phyloP scores from a whole-genome alignment of 2,113 vertebrate genomes.

The Strix uralensis region DNA sequence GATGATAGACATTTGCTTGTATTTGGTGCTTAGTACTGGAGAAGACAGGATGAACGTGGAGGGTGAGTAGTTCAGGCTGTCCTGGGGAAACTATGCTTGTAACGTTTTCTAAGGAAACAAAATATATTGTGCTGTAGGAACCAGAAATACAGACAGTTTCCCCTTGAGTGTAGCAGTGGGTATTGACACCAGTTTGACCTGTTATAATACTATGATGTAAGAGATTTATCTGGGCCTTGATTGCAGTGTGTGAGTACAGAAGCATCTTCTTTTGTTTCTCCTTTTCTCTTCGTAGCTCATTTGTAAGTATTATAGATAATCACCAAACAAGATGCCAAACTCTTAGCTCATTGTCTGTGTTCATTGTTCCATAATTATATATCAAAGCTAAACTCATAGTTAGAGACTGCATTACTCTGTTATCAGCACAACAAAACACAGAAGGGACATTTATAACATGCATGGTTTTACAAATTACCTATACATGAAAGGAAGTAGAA shows the following conservation, averaged over 20 bases:
- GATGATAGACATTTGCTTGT: not conserved
- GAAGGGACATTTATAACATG: not conserved
- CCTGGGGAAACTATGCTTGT: not conserved
- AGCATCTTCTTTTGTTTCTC: not conserved
- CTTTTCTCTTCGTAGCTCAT: not conserved
- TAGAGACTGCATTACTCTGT: not conserved
- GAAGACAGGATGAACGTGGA: not conserved
- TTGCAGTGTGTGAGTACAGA: not conserved
- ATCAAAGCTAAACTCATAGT: conserved; percentile 33
- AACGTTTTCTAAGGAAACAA: not conserved
- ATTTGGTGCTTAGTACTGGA: not conserved
- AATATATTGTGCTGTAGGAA: not conserved
- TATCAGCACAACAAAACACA: conserved; percentile 20
- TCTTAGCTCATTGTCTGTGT: not conserved
- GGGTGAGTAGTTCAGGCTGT: not conserved
- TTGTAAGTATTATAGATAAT: conserved; percentile 1
- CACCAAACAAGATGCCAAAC: conserved; percentile 48
- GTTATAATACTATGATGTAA: not conserved
- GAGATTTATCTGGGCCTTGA: not conserved
- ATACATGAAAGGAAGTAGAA: not conserved
- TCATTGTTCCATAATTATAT: conserved; percentile 50
- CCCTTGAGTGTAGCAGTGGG: not conserved
- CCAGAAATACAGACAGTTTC: not conserved
- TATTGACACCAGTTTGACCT: not conserved
- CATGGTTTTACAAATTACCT: conserved; percentile 11